Percentiles rank a stretch among this genome's conserved stretches.
phyloP scores from a whole-genome alignment of 2,113 vertebrate species.

The Laterallus jamaicensis region DNA sequence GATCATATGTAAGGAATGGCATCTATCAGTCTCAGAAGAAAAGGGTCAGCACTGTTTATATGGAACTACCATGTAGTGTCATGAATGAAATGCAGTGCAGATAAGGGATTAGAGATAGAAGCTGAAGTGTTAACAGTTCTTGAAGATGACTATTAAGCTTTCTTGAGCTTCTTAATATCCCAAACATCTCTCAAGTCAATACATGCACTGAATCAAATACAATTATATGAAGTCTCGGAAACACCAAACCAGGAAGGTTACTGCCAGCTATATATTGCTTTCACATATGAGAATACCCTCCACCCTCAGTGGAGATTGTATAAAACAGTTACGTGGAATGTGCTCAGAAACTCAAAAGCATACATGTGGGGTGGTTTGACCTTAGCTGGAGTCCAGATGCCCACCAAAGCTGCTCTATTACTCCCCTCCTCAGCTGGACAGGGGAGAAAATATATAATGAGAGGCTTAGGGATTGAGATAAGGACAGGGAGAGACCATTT shows the following conservation, averaged over 20 bases:
- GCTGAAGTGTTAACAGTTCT: neutral
- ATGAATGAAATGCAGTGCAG: neutral
- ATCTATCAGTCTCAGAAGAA: neutral
- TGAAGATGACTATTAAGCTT: neutral
- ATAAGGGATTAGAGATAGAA: neutral
- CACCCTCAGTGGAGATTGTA: neutral
- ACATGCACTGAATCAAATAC: neutral
- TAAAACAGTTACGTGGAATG: neutral
- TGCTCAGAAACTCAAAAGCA: neutral
- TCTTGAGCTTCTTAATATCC: neutral
- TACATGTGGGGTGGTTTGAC: neutral
- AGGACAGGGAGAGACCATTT: too few relatives aligned
- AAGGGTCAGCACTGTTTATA: neutral
- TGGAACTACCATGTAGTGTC: neutral
- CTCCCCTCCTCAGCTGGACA: too few relatives aligned
- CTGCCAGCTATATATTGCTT: neutral
- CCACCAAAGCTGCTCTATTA: too few relatives aligned
- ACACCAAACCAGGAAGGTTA: neutral
- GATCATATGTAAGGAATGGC: neutral
- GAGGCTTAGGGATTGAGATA: too few relatives aligned
- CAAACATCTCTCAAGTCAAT: neutral
- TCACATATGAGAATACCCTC: neutral
- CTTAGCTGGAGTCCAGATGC: too few relatives aligned
- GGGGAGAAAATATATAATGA: too few relatives aligned
- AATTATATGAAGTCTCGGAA: neutral